These are phyloP conservation scores for Clitarchus hookeri DNA, from an alignment of 2,888 invertebrate species.

Conservation along the genomic window DNA sequence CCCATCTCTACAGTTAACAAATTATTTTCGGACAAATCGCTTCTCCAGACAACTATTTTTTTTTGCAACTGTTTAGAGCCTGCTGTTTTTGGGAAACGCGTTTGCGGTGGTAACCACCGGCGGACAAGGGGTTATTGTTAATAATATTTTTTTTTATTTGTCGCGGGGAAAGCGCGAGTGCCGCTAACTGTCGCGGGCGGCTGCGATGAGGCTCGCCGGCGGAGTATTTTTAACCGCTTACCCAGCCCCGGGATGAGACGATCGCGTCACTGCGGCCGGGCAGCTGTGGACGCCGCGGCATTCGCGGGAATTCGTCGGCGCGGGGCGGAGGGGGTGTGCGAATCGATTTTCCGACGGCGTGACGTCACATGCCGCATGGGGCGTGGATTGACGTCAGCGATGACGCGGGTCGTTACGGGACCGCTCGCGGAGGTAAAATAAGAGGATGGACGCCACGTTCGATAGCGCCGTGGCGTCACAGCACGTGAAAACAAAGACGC, in stretches of 20 bases:
- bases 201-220: neutral
- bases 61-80: neutral
- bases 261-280: slow-evolving; percentile 18
- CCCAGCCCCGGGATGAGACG: too few relatives aligned
- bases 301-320: neutral
- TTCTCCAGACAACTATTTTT: neutral
- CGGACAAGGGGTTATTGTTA: neutral
- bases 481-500: slow-evolving; percentile 32
- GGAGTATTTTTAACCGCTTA: slow-evolving; percentile 23
- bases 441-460: slow-evolving; percentile 31
- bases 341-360: slow-evolving; percentile 39
- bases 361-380: slow-evolving; percentile 41
- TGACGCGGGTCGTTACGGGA: slow-evolving; percentile 41
- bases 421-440: slow-evolving; percentile 37
- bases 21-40: neutral
- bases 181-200: neutral
- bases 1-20: neutral
- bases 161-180: neutral
- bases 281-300: slow-evolving; percentile 16
- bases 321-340: neutral
- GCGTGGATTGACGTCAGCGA: slow-evolving; percentile 40
- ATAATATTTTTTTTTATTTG: neutral
- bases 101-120: too few relatives aligned
- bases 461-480: slow-evolving; percentile 37
- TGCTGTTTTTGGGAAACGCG: neutral